Conservation (phyloP, 2,113 vertebrate genomes). For the mouse (Mus musculus) region GRCm39 chr5:51062501-51063000, state of each 20-base stretch:
- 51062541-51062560: background rate
- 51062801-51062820: constrained; percentile 8
- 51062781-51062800: constrained; percentile 13
- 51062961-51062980: constrained; percentile 7
- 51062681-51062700: background rate
- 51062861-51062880: background rate
- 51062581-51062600: background rate
- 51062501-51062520: background rate
- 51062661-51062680: background rate
- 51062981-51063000: background rate
- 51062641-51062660: background rate
- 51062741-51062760: constrained; percentile 19
- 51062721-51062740: background rate
- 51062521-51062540: background rate
- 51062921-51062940: constrained; percentile 27
- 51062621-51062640: background rate
- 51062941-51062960: constrained; percentile 1
- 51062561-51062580: background rate
- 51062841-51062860: background rate
- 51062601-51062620: background rate
- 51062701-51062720: background rate
- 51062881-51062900: constrained; percentile 2
- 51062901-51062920: background rate
- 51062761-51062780: background rate
- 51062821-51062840: background rate